Conservation (phyloP, 2,888 invertebrate species). For the Synanthedon myopaeformis region DNA sequence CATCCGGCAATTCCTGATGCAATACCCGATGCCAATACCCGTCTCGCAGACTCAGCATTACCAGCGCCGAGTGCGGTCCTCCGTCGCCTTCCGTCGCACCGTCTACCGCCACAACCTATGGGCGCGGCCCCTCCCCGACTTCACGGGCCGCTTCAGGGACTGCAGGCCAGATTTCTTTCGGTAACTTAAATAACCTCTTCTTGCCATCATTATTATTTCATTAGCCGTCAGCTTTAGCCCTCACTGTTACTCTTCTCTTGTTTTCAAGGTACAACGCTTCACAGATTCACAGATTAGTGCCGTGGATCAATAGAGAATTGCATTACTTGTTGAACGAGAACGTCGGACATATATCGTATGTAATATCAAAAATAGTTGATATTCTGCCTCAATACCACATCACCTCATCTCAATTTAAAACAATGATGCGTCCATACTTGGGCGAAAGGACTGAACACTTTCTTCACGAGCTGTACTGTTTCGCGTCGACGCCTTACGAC, state of each 20-base stretch:
- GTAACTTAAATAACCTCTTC: slow-evolving; percentile 38
- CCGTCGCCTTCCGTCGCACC: slow-evolving; percentile 72
- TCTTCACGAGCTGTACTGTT: slow-evolving; percentile 88
- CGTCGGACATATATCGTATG: slow-evolving; percentile 73
- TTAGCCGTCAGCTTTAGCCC: neutral
- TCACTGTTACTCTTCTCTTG: too few species aligned
- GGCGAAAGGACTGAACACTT: slow-evolving; percentile 85
- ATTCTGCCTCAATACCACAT: slow-evolving; percentile 77
- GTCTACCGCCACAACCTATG: slow-evolving; percentile 83
- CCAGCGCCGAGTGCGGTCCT: slow-evolving; percentile 35
- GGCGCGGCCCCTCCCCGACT: slow-evolving; percentile 77
- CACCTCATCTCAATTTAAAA: slow-evolving; percentile 77
- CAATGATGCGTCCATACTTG: slow-evolving; percentile 76
- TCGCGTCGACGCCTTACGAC: slow-evolving; percentile 88
- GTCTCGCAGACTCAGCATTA: slow-evolving; percentile 8
- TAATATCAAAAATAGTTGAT: slow-evolving; percentile 77
- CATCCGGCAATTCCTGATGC: slow-evolving; percentile 70
- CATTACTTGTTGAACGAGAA: slow-evolving; percentile 78
- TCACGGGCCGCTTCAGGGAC: slow-evolving; percentile 78
- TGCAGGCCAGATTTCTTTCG: slow-evolving; percentile 81
- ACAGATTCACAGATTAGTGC: slow-evolving; percentile 84
- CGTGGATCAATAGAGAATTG: slow-evolving; percentile 90
- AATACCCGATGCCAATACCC: slow-evolving; percentile 41
- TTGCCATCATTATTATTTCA: neutral
- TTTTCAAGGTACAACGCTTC: slow-evolving; percentile 80